phyloP scores from a whole-genome alignment of 2,888 invertebrate species.

The Aleiodes alternator region DNA sequence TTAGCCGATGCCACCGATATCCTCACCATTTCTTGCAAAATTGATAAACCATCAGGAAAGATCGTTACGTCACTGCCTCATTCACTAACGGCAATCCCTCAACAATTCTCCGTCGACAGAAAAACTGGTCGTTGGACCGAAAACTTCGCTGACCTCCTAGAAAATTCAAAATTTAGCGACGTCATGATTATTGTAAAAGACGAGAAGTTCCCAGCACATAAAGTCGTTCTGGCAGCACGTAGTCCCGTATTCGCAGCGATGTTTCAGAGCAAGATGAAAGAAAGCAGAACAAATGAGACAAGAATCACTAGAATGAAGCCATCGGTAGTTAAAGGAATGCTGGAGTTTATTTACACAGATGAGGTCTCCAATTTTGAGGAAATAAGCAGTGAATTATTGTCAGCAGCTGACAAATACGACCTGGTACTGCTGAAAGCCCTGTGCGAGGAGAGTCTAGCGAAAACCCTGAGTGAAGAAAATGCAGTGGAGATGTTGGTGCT shows the following conservation, averaged over 20 bases:
- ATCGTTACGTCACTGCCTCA: too few species aligned
- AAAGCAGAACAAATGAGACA: not conserved
- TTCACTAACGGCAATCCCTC: not conserved
- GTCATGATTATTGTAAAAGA: slow-evolving; percentile 15
- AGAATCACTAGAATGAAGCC: not conserved
- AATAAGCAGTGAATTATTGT: slow-evolving; percentile 5
- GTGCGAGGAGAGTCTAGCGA: slow-evolving; percentile 16
- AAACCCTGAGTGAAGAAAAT: slow-evolving; percentile 23
- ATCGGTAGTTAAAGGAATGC: slow-evolving; percentile 5
- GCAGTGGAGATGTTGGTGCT: slow-evolving; percentile 16
- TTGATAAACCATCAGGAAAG: too few species aligned
- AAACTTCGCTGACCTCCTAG: not conserved
- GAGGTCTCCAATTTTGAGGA: slow-evolving; percentile 22
- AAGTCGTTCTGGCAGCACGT: not conserved
- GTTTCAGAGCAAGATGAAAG: slow-evolving; percentile 3
- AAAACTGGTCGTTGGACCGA: not conserved
- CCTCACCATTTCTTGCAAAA: too few species aligned
- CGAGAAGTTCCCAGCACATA: slow-evolving; percentile 27
- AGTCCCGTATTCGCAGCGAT: slow-evolving; percentile 37
- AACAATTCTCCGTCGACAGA: not conserved
- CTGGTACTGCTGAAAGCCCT: slow-evolving; percentile 4
- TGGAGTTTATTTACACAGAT: slow-evolving; percentile 34
- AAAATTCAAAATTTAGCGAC: not conserved
- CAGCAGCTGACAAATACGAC: slow-evolving; percentile 20
- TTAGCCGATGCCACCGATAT: too few species aligned